A percentile compares a stretch with the other conserved stretches of the same genome.
These are phyloP conservation scores for Athalia rosae DNA, from an alignment of 2,888 invertebrate species.

Conservation along the genomic window DNA sequence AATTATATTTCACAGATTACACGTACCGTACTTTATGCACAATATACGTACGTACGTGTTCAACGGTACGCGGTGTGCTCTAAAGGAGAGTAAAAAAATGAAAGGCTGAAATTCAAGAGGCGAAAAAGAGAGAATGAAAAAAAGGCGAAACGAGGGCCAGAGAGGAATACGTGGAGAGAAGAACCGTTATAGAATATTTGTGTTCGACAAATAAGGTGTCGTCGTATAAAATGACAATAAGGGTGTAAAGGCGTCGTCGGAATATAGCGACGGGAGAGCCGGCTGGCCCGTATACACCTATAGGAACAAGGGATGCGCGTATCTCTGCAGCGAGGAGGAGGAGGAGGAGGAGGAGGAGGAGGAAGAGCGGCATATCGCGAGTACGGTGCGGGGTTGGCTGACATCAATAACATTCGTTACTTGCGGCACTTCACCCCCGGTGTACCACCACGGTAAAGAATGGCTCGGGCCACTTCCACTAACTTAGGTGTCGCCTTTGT, in stretches of 20 bases:
- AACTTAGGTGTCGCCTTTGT: constrained; percentile 66
- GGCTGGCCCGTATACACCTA: too few species aligned
- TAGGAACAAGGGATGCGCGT: neutral
- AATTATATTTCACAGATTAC: too few species aligned
- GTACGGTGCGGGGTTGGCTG: constrained; percentile 38
- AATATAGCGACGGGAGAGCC: too few species aligned
- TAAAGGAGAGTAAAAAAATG: neutral
- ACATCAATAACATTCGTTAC: constrained; percentile 71
- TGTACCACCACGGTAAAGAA: constrained; percentile 56
- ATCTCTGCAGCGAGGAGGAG: constrained; percentile 46
- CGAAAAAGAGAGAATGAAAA: neutral
- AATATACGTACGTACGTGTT: too few species aligned
- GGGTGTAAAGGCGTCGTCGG: constrained; percentile 46
- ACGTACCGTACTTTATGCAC: too few species aligned
- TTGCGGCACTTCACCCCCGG: constrained; percentile 51
- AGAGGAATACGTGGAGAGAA: constrained; percentile 43
- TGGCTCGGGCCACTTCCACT: constrained; percentile 64
- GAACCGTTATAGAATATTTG: constrained; percentile 64
- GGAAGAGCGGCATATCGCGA: too few species aligned
- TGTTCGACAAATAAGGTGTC: constrained; percentile 60
- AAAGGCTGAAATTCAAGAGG: neutral
- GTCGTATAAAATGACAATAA: constrained; percentile 69
- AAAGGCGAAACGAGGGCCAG: neutral
- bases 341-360: too few species aligned
- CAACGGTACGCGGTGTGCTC: too few species aligned